Evolutionary conservation across 2,888 invertebrate genomes (phyloP), one percentile per base, ranked within the genome.

Genomic region (Ormyrus nitidulus): DNA sequence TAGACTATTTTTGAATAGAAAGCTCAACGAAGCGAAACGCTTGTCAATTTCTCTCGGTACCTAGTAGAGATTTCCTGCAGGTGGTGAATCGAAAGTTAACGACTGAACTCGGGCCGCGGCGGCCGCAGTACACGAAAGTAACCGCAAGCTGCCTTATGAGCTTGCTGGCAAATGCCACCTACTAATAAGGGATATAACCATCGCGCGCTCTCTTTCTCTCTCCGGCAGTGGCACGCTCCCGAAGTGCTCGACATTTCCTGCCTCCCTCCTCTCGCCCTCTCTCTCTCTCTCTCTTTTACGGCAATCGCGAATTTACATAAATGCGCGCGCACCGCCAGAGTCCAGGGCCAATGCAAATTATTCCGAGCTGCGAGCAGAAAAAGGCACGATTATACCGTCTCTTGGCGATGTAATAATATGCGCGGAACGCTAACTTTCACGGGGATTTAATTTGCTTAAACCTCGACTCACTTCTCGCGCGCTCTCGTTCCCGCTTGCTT

Each of bases 381-480:
- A 80, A 70, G 51, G n/a, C 44, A 46, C 66, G 80, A 76, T 80
- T 80, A 80, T 80, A 54, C 65, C 70, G 58, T 53, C 46, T 69
- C 69, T 64, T 46, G 34, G 51, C 59, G 66, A 19, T 64, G 56
- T 79, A 79, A 70, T 74, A 79, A 64, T 74, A 78, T 68, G 72
- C 78, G 34, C 53, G 66, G 72, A 72, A 77, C 66, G 71, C 71
- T 53, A 74, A 79, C 79, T 74, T 79, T 74, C 74, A 64, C 79
- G 69, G 79, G 68, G 77, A 77, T 77, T 77, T 77, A 78, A 78
- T 78, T 78, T 72, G 78, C 78, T 78, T 78, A 77, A 77, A 77
- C 59, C 77, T 77, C 72, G 66, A 72, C 71, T n/a, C n/a, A 56
- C 56, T 56, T 13, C 13, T 56, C 56, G 8, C 56, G 56, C 56